Evolutionary conservation across 2,113 vertebrate species (phyloP).

Genomic region (Xerus inauris): DNA sequence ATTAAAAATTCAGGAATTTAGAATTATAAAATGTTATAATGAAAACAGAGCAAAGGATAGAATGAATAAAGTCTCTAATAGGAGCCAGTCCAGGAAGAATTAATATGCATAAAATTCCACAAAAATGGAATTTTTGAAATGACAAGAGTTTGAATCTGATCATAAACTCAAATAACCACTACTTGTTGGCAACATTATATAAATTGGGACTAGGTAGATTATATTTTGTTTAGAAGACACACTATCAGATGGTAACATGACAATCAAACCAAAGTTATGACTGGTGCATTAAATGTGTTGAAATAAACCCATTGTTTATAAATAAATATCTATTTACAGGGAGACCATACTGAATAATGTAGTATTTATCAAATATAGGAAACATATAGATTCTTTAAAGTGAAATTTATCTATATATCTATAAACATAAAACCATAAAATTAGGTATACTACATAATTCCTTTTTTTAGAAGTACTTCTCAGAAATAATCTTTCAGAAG

Average conservation of each 20-base stretch:
- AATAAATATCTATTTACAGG: conserved; percentile 18
- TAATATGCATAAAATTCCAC: not conserved
- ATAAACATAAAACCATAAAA: conserved; percentile 8
- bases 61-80: not conserved
- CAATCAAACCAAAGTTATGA: not conserved
- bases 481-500: not conserved
- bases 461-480: not conserved
- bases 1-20: not conserved
- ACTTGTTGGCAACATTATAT: not conserved
- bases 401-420: not conserved
- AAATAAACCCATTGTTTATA: not conserved
- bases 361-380: conserved; percentile 25
- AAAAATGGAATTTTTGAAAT: conserved; percentile 23
- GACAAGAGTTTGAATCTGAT: not conserved
- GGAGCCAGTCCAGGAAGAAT: not conserved
- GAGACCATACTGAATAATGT: not conserved
- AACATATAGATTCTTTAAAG: not conserved
- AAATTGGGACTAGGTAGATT: not conserved
- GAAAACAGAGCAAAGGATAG: not conserved
- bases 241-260: not conserved
- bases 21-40: not conserved
- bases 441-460: not conserved
- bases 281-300: not conserved
- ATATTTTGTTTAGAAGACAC: conserved; percentile 1
- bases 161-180: not conserved